Conservation (phyloP, 2,797 vertebrate genomes). For the Myiothlypis coronata region DNA sequence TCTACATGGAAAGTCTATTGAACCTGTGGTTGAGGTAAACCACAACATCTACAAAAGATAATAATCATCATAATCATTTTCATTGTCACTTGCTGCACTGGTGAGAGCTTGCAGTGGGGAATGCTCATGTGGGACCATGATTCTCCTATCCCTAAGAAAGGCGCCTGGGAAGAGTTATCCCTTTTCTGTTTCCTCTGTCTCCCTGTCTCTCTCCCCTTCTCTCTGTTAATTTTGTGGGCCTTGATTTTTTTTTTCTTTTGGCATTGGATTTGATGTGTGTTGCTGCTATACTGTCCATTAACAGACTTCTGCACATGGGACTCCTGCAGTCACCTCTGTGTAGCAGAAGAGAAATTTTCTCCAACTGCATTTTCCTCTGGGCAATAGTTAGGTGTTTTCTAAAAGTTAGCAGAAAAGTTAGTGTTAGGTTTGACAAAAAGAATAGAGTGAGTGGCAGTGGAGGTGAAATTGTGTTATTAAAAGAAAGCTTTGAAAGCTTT, state of each 20-base stretch:
- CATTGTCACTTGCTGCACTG: neutral
- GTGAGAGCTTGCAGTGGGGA: neutral
- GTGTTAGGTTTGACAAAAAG: neutral
- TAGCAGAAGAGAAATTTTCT: neutral
- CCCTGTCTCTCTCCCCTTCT: neutral
- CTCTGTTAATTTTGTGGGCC: neutral
- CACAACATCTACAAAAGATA: neutral
- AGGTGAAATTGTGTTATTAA: neutral
- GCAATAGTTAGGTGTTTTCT: neutral
- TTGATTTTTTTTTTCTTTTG: rapidly evolving
- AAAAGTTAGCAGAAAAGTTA: neutral
- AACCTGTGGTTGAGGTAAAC: neutral
- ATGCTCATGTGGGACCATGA: neutral
- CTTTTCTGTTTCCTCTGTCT: neutral
- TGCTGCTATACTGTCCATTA: neutral
- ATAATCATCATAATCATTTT: neutral
- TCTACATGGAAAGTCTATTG: neutral
- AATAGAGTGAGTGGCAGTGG: neutral
- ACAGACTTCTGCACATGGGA: neutral
- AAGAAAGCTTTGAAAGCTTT: neutral
- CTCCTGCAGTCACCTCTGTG: neutral
- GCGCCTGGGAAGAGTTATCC: neutral
- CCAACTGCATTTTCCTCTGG: neutral
- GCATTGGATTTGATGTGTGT: neutral
- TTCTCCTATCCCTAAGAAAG: neutral